phyloP scores from a whole-genome alignment of 1,140 invertebrate genomes.

The Zophobas atratus region DNA sequence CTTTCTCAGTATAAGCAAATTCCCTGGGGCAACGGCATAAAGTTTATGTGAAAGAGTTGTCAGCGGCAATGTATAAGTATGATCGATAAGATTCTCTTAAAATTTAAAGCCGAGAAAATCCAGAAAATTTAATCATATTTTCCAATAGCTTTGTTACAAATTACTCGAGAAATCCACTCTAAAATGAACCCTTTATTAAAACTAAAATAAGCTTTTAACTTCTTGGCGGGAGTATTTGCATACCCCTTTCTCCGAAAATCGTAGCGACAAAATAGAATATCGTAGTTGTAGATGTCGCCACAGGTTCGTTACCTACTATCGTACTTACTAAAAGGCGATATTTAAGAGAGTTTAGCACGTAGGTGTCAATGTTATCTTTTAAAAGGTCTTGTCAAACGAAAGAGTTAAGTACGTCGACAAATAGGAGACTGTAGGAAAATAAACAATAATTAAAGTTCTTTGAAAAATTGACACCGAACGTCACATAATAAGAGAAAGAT shows the following conservation, averaged over 20 bases:
- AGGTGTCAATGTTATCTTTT: constrained; percentile 46
- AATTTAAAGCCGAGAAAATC: constrained; percentile 54
- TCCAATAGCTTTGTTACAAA: constrained; percentile 55
- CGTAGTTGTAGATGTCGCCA: constrained; percentile 27
- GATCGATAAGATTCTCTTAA: constrained; percentile 60
- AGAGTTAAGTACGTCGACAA: constrained; percentile 20
- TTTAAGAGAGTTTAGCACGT: constrained; percentile 33
- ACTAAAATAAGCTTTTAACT: constrained; percentile 36
- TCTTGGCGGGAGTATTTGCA: constrained; percentile 26
- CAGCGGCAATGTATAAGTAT: constrained; percentile 62
- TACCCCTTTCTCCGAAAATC: background rate
- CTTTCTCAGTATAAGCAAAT: constrained; percentile 61
- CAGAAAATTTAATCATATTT: constrained; percentile 58
- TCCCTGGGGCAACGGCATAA: constrained; percentile 60
- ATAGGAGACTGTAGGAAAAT: constrained; percentile 47
- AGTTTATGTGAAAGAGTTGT: constrained; percentile 66
- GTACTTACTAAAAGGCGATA: constrained; percentile 2
- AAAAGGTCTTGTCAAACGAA: constrained; percentile 29
- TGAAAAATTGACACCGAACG: constrained; percentile 48
- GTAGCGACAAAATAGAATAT: background rate
- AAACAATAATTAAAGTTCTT: constrained; percentile 46
- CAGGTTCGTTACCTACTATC: constrained; percentile 13
- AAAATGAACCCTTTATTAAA: constrained; percentile 47
- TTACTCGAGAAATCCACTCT: constrained; percentile 54
- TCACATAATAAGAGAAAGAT: constrained; percentile 45